Evolutionary conservation across 2,113 vertebrate species (phyloP), one percentile per base, ranked within the genome.

Genomic region (Petaurus breviceps): DNA sequence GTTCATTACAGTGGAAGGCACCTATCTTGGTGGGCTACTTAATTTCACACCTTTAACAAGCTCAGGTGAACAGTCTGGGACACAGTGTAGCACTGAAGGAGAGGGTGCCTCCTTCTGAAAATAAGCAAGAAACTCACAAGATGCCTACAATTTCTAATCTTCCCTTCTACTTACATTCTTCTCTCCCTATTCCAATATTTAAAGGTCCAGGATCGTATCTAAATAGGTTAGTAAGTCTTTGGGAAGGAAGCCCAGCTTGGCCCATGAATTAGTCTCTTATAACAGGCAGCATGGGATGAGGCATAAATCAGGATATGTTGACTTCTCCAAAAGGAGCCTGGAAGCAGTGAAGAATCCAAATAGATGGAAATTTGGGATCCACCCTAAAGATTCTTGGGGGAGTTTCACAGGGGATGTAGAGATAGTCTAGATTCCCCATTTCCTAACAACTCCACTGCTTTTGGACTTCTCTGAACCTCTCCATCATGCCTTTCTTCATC

Each of bases 1-100:
- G 24, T 10, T 50, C 24, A n/a, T 90, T 50, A 49, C 25, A 90
- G 26, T 14, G 26, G 89, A 90, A 50, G 12, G 25, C 10, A 11
- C 24, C 47, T 51, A 51, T 50, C 47, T 26, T 5, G 11, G 14
- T 25, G 24, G 49, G 49, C 7, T 11, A 28, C 47, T 90, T 51
- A 90, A 54, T 28, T 53, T 95, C 55, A 55, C 46, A 94, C 11
- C 52, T 92, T 77, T 47, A 28, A 84, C 84, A 89, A 89, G 91
- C 25, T 90, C 25, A 51, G 46, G 3, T 90, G 93, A 91, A 37
- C 8, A 0, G 77, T 54, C 1, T 5, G 91, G n/a, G 46, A 46
- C 1, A 0, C n/a, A 57, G 92, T 23, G n/a, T 1, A 25, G 31
- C 61, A 95, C 92, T 91, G 52, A 91, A 94, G 93, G 55, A 53